Evolutionary conservation across 2,797 vertebrate species (phyloP).

Genomic region (Galago senegalensis): DNA sequence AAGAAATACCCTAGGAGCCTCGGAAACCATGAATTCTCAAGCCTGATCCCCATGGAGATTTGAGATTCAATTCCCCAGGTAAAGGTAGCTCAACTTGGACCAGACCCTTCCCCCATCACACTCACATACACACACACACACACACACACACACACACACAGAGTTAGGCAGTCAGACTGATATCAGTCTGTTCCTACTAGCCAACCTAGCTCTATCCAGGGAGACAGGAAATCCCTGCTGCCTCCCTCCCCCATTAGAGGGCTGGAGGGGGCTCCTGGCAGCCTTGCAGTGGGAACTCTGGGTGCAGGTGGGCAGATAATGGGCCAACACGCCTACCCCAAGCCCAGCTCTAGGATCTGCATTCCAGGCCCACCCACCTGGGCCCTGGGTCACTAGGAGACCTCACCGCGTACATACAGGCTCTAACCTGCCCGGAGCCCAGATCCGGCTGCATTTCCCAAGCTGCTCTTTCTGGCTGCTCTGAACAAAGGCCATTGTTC

Average conservation of each 20-base stretch:
- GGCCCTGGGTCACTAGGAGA: slow-evolving; percentile 75
- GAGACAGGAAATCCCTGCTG: slow-evolving; percentile 2
- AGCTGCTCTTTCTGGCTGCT: slow-evolving; percentile 45
- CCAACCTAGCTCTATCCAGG: not conserved
- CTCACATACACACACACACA: no score
- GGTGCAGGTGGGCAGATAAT: slow-evolving; percentile 25
- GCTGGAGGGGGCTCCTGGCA: not conserved
- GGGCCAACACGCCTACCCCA: slow-evolving; percentile 5
- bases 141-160: no score
- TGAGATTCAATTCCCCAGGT: slow-evolving; percentile 33
- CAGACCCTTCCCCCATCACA: not conserved
- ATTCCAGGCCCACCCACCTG: slow-evolving; percentile 82
- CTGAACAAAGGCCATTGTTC: slow-evolving; percentile 79
- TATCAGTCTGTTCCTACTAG: not conserved
- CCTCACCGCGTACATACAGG: slow-evolving; percentile 66
- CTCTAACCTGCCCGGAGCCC: slow-evolving; percentile 73
- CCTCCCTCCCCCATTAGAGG: not conserved
- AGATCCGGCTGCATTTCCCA: slow-evolving; percentile 21
- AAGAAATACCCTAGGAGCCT: slow-evolving; percentile 41
- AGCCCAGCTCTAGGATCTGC: not conserved
- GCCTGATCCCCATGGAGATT: slow-evolving; percentile 8
- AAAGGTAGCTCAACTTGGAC: not conserved
- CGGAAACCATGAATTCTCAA: slow-evolving; percentile 63
- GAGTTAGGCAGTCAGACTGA: not conserved
- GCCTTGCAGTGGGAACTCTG: not conserved